A percentile compares a stretch with the other conserved stretches of the same genome.
phyloP scores from a whole-genome alignment of 2,888 invertebrate genomes.

The Latrodectus elegans region DNA sequence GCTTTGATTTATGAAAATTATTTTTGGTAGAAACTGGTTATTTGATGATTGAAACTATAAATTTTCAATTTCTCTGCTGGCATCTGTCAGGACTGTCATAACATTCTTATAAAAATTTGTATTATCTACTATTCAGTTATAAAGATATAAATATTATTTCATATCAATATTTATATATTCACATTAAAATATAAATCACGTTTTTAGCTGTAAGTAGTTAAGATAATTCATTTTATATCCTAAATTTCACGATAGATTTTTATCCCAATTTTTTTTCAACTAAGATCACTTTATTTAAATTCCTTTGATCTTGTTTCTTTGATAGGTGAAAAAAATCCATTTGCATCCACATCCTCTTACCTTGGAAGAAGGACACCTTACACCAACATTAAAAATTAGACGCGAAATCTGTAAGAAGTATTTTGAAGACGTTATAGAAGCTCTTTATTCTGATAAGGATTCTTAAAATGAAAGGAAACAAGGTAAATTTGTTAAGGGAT shows the following conservation, averaged over 20 bases:
- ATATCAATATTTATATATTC: too few relatives aligned
- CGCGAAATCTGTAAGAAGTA: conserved; percentile 91
- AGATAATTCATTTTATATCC: too few relatives aligned
- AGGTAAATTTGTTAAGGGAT: not conserved
- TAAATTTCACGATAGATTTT: not conserved
- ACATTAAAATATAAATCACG: too few relatives aligned
- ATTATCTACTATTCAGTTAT: too few relatives aligned
- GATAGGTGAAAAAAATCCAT: conserved; percentile 96
- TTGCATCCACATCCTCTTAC: conserved; percentile 96
- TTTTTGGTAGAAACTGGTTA: too few relatives aligned
- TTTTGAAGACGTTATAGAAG: conserved; percentile 95
- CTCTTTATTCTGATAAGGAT: conserved; percentile 79
- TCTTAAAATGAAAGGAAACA: not conserved
- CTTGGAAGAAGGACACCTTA: conserved; percentile 95
- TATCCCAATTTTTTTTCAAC: not conserved
- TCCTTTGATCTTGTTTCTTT: conserved; percentile 73
- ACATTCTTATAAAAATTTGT: too few relatives aligned
- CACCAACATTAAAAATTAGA: conserved; percentile 96
- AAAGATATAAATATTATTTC: too few relatives aligned
- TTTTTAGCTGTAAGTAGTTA: too few relatives aligned
- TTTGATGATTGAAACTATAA: too few relatives aligned
- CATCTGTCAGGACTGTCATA: too few relatives aligned
- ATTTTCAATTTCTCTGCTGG: too few relatives aligned
- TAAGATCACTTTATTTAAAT: not conserved
- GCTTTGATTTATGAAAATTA: too few relatives aligned